Evolutionary conservation across 1,140 invertebrate genomes (phyloP).

Genomic region (Drosophila orosa): DNA sequence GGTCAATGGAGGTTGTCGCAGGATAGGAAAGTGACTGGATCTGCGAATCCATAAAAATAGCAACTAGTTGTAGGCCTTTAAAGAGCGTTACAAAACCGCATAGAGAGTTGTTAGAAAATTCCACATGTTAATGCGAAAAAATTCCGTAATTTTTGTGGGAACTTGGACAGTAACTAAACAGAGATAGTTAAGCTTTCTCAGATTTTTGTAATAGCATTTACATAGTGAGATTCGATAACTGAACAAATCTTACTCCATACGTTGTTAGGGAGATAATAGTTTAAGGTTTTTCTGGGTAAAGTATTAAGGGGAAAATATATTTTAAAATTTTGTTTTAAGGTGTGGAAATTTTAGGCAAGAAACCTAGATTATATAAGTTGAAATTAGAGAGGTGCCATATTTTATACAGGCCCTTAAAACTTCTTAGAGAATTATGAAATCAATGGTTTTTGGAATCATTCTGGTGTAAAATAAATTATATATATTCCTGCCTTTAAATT

Average conservation of each 20-base stretch:
- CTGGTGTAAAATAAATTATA: too few species aligned
- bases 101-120: slow-evolving; percentile 44
- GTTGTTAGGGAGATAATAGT: neutral
- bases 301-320: neutral
- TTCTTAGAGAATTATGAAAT: neutral
- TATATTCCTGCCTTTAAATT: neutral
- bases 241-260: slow-evolving; percentile 24
- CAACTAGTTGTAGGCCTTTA: neutral
- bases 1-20: slow-evolving; percentile 20
- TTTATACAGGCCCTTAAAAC: neutral
- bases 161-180: slow-evolving; percentile 33
- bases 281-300: neutral
- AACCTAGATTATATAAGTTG: too few species aligned
- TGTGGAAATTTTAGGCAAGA: too few species aligned
- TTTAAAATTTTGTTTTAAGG: neutral
- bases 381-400: neutral
- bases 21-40: slow-evolving; percentile 34
- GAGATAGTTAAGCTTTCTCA: slow-evolving; percentile 22
- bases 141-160: slow-evolving; percentile 32
- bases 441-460: neutral
- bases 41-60: slow-evolving; percentile 32
- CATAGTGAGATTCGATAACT: slow-evolving; percentile 19
- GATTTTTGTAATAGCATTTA: slow-evolving; percentile 12
- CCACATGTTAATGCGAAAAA: slow-evolving; percentile 44
- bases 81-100: slow-evolving; percentile 33